Evolutionary conservation across 2,113 vertebrate genomes (phyloP), one percentile per base, ranked within the genome.

Genomic region (Plestiodon gilberti): DNA sequence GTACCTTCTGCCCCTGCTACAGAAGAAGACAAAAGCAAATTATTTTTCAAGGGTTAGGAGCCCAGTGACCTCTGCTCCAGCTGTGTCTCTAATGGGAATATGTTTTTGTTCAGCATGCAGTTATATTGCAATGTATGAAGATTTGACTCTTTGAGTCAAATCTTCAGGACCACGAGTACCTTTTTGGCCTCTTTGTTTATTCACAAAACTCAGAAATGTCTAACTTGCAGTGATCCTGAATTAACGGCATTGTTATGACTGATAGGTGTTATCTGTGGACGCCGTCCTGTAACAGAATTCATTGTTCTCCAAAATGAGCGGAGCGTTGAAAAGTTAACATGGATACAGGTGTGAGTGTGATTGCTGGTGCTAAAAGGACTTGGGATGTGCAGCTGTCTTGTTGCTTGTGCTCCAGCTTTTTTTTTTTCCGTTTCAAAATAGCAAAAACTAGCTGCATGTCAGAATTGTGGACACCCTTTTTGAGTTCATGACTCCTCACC

Each of bases 321-420:
- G 23, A 69, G 23, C 30, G 8, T 17, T 22, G 14, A 22, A 38
- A 75, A 6, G 77, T 57, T 3, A 20, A 86, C 48, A 15, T 6
- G 7, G 30, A n/a, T 20, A 10, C n/a, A 35, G 87, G 87, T 2
- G 78, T 87, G 82, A 33, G 43, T 33, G 61, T 0, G 57, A 4
- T 4, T 77, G 61, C 0, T 43, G 0, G 28, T 20, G 2, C 62
- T 5, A 6, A 4, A 48, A 69, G 48, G 43, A 81, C 67, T 52
- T 52, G 69, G n/a, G 57, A 20, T 52, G 64, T 0, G 4, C 38
- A 4, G 55, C 57, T 22, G 55, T 62, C 69, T 86, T 35, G n/a
- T 17, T 76, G 55, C 30, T 22, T 74, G 40, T n/a, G 48, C 28
- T 33, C 23, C 3, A 28, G 22, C 43, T 67, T 70, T n/a, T n/a